These are phyloP conservation scores for Rana temporaria DNA, from an alignment of 2,113 vertebrate genomes.

Conservation along the genomic window DNA sequence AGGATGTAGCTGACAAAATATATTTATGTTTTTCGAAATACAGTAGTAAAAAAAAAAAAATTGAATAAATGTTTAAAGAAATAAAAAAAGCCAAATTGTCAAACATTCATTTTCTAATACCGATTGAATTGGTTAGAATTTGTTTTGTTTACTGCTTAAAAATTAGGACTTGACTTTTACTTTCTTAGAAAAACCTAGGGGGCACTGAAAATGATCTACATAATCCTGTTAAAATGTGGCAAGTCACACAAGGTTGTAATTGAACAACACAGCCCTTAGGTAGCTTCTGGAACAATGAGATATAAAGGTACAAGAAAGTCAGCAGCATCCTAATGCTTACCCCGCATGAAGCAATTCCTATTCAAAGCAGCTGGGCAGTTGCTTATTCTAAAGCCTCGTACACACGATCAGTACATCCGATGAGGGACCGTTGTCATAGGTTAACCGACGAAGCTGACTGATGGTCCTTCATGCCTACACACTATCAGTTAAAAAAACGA, in stretches of 20 bases:
- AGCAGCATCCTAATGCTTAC: neutral
- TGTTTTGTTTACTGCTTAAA: conserved; percentile 1
- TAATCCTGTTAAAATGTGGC: conserved; percentile 13
- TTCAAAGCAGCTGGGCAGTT: too few relatives aligned
- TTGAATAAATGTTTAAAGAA: neutral
- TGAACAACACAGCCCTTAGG: conserved; percentile 24
- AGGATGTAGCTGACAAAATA: too few relatives aligned
- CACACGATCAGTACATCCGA: too few relatives aligned
- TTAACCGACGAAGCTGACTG: too few relatives aligned
- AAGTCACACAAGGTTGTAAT: conserved; percentile 30
- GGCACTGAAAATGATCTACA: conserved; percentile 12
- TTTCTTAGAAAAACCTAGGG: conserved; percentile 10
- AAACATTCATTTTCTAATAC: neutral
- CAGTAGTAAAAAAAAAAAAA: too few relatives aligned
- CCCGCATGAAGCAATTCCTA: too few relatives aligned
- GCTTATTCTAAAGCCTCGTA: too few relatives aligned
- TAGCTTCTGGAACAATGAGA: conserved; percentile 8
- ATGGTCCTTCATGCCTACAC: too few relatives aligned
- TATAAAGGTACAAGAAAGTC: conserved; percentile 16
- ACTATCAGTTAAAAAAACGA: too few relatives aligned
- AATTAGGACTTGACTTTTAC: conserved; percentile 12
- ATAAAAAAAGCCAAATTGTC: conserved; percentile 3
- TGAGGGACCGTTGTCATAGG: too few relatives aligned
- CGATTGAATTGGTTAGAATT: conserved; percentile 10
- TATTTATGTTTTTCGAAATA: too few relatives aligned